Conservation (phyloP, 64 coral and sea anemone species). For the Montipora cactus region DNA sequence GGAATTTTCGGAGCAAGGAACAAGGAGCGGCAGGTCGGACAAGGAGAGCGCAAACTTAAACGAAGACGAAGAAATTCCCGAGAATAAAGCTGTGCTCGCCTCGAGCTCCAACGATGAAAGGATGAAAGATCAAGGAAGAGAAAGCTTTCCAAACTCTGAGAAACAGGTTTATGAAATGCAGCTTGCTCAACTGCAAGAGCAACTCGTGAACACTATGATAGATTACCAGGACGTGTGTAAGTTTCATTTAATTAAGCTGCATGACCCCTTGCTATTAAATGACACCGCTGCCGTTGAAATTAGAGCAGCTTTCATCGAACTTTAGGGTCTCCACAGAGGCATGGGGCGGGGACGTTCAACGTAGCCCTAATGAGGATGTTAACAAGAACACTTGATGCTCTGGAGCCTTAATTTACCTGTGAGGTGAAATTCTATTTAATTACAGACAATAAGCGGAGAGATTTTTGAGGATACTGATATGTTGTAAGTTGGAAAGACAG, state of each 20-base stretch:
- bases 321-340: too few species aligned
- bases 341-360: too few species aligned
- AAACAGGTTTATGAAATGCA: slow-evolving; percentile 76
- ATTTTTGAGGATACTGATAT: too few species aligned
- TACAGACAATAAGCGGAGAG: too few species aligned
- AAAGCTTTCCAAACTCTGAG: slow-evolving; percentile 20
- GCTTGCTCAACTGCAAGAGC: slow-evolving; percentile 66
- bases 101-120: not conserved
- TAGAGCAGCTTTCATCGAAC: too few species aligned
- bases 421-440: too few species aligned
- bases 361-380: too few species aligned
- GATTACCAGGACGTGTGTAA: slow-evolving; percentile 60
- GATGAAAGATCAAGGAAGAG: not conserved
- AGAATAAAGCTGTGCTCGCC: not conserved
- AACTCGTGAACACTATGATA: slow-evolving; percentile 71
- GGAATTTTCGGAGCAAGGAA: not conserved
- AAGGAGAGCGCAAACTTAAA: not conserved
- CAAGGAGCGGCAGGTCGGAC: not conserved
- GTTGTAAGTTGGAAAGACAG: too few species aligned
- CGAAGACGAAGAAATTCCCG: not conserved
- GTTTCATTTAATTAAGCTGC: not conserved
- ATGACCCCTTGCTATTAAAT: too few species aligned
- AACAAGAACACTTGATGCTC: too few species aligned
- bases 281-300: too few species aligned
- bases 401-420: too few species aligned